Percentiles rank a stretch among this genome's conserved stretches.
These are phyloP conservation scores for Odobenus rosmarus DNA, from an alignment of 2,113 vertebrate genomes.

Conservation along the genomic window DNA sequence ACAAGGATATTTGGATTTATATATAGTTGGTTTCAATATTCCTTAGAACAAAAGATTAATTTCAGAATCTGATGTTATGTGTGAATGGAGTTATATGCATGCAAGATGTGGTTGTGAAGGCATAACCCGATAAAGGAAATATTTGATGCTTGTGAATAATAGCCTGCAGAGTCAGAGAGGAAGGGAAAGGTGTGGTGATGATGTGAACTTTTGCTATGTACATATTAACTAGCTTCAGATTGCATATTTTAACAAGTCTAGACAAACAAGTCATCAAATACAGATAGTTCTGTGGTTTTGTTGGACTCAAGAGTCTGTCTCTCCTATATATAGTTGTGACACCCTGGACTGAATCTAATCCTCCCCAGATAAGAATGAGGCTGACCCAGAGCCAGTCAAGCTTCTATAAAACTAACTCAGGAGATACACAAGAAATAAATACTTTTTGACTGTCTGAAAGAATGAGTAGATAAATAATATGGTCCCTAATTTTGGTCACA, in stretches of 20 bases:
- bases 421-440: not conserved
- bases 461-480: not conserved
- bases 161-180: not conserved
- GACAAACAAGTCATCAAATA: conserved; percentile 61
- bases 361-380: not conserved
- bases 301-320: not conserved
- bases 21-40: not conserved
- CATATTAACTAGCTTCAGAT: conserved; percentile 67
- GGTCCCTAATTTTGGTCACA: conserved; percentile 3
- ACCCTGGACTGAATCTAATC: not conserved
- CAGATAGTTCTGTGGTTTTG: not conserved
- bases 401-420: not conserved
- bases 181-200: conserved; percentile 47
- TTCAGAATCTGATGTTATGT: not conserved
- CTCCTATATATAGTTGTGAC: not conserved
- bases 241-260: conserved; percentile 73
- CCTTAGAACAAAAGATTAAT: not conserved
- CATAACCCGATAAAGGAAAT: not conserved
- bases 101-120: not conserved
- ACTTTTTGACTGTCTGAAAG: not conserved
- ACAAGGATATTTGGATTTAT: not conserved
- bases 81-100: not conserved
- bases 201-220: conserved; percentile 54
- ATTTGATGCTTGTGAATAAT: not conserved
- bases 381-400: not conserved